Evolutionary conservation across 2,797 vertebrate genomes (phyloP).

Genomic region (Sebastes melanostomus): DNA sequence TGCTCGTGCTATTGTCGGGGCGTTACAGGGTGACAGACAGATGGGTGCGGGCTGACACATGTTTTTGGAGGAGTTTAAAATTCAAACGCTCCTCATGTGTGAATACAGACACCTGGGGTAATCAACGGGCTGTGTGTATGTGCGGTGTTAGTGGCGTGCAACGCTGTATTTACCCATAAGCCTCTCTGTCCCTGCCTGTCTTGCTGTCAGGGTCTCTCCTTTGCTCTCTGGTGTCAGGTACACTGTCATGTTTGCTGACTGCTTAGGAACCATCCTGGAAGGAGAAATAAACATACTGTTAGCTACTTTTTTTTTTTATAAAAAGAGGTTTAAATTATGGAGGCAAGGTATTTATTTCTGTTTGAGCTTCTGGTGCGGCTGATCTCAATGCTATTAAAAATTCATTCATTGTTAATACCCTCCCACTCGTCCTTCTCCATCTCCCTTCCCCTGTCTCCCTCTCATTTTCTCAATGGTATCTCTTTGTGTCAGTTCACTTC

Average conservation of each 20-base stretch:
- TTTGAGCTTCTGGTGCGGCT: constrained; percentile 61
- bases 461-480: constrained; percentile 65
- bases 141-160: constrained; percentile 51
- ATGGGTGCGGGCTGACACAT: constrained; percentile 70
- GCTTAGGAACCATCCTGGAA: constrained; percentile 50
- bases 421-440: constrained; percentile 55
- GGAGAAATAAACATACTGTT: constrained; percentile 13
- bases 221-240: constrained; percentile 50
- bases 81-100: constrained; percentile 73
- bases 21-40: constrained; percentile 72
- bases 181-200: constrained; percentile 61
- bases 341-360: constrained; percentile 60
- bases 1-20: constrained; percentile 66
- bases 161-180: constrained; percentile 62
- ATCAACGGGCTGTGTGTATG: constrained; percentile 57
- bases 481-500: constrained; percentile 71
- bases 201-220: constrained; percentile 48
- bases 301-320: constrained; percentile 28
- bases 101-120: constrained; percentile 76
- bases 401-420: constrained; percentile 64
- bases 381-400: constrained; percentile 69
- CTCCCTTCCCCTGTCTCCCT: constrained; percentile 26
- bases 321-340: constrained; percentile 50
- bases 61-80: constrained; percentile 76
- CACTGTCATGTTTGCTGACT: constrained; percentile 64